phyloP scores from a whole-genome alignment of 2,113 vertebrate genomes.

The Nannospalax galili region DNA sequence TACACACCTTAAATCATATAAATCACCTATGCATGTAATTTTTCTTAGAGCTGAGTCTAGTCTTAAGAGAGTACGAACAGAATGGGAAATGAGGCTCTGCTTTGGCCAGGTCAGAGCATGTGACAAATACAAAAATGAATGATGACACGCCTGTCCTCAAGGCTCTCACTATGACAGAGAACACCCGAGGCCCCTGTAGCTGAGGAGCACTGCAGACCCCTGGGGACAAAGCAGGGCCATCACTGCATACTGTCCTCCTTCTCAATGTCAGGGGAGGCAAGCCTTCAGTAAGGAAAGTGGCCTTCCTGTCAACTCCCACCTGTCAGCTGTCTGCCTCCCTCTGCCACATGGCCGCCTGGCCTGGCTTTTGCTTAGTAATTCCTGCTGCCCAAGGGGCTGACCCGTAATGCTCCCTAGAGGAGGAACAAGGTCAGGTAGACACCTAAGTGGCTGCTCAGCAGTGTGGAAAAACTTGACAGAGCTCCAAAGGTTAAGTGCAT shows the following conservation, averaged over 20 bases:
- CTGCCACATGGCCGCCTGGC: no score
- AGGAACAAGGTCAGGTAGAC: not conserved
- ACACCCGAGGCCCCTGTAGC: not conserved
- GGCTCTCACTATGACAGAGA: not conserved
- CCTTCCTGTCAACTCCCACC: not conserved
- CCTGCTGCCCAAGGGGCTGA: not conserved
- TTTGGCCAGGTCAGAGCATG: not conserved
- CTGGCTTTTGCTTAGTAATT: not conserved
- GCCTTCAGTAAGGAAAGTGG: not conserved
- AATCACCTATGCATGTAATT: not conserved
- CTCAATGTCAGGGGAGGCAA: fast-evolving
- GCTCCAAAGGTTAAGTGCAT: not conserved
- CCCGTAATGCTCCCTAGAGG: not conserved
- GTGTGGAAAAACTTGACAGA: not conserved
- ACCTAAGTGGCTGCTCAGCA: not conserved
- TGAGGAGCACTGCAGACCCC: no score
- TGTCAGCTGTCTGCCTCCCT: not conserved
- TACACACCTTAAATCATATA: not conserved
- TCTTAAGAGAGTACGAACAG: not conserved
- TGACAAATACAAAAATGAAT: not conserved
- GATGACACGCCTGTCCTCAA: not conserved
- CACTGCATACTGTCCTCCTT: not conserved
- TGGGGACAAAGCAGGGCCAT: not conserved
- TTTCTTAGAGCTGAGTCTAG: not conserved
- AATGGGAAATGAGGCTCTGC: not conserved